Evolutionary conservation across 2,888 invertebrate species (phyloP), one percentile per base, ranked within the genome.

Genomic region (Coleophora deauratella): DNA sequence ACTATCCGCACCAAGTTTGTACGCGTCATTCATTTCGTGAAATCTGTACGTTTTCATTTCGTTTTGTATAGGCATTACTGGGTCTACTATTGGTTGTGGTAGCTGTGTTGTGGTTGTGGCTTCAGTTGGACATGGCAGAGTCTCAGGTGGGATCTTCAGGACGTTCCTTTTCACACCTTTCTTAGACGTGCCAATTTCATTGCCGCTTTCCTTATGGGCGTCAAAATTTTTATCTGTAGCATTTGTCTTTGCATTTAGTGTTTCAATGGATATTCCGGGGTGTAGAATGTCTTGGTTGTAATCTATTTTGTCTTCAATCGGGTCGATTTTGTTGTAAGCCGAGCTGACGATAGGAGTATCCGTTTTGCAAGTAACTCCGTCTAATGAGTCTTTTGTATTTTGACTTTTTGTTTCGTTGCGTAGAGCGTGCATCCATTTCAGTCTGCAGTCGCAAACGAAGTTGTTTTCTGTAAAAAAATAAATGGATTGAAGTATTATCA

Each of bases 391-490:
- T 53, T 88, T 89, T 50, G 93, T 88, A 58, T 89, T 88, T 54
- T 87, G 85, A 67, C 91, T 93, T 69, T 89, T 89, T 50, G 94
- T 94, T 54, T 93, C 92, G 72, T 92, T 91, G 47, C 89, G 88
- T 46, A 95, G 79, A 35, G 86, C 86, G 76, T 91, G 91, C 79
- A 94, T 90, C 95, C 95, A 95, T 54, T 90, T 89, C 54, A 95
- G 81, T 52, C 92, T 90, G 72, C 94, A 94, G 86, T 94, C 93
- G 79, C 95, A 95, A 56, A 90, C 88, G 76, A 95, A 91, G 70
- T 90, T 90, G 82, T 95, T 95, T 59, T 91, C 95, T 95, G 91
- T 38, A 86, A 87, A 66, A 54, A 62, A 59, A 56, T 56, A 60
- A 42, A 45, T 31, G 46, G 44, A 34, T 35, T 46, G 37, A n/a